Base-by-base conservation (phyloP, 2,113 vertebrate species). In the Diphyllodes magnificus region DNA sequence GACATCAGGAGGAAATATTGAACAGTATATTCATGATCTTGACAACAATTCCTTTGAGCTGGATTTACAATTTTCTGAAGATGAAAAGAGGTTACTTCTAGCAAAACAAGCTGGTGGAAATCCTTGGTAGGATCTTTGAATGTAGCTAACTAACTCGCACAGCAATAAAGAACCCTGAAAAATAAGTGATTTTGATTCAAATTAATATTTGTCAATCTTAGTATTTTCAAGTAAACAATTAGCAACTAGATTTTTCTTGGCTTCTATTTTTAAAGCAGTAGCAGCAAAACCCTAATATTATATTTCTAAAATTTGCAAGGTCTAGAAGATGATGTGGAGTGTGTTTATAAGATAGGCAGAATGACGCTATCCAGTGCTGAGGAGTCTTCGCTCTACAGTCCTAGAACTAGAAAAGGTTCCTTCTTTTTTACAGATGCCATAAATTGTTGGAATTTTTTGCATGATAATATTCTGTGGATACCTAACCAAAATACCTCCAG, bases 11-110 rank as follows among this genome's bases (percentile, higher is more conserved):
- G 99, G 99, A 97, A 99, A 99, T 96, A 99, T 99, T 35, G 99
- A 99, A 92, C 99, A 99, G 97, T 99, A 99, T 94, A 99, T 99
- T 97, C 99, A 99, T 11, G 99, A 99, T 97, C 97, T 99, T 95
- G 99, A 99, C 98, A 99, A 98, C 93, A 99, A 99, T 97, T 99
- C 99, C 63, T 99, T 99, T 97, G 99, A 99, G 97, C 98, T 99
- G 96, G 99, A 99, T 95, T 97, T 99, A 77, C 99, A 99, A 96
- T 99, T 99, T 97, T 99, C 99, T 17, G 98, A 99, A 76, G 99
- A 99, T 56, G 99, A 99, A 93, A 99, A 99, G 96, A 98, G 97
- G 94, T 96, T 99, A 83, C 97, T 99, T 95, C 97, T 99, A 97
- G 99, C 99, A 96, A 99, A 99, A 96, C 99, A 99, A 97, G 98